Conservation (phyloP, 23 tunicate species). For the Oikopleura dioica region DNA sequence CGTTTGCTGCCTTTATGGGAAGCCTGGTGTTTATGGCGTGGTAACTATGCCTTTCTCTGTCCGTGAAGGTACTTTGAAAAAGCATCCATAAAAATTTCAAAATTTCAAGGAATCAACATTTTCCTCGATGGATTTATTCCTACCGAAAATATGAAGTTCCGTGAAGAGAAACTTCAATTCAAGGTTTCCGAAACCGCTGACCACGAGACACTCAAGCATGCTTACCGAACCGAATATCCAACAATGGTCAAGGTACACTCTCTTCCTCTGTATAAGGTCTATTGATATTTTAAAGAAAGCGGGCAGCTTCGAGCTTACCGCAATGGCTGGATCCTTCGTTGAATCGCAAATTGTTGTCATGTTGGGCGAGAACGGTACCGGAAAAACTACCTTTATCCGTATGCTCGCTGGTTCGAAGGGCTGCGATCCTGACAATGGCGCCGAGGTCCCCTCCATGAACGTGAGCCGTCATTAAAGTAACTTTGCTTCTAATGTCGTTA, state of each 20-base stretch:
- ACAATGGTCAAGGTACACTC: not conserved
- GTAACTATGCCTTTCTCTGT: constrained; percentile 92
- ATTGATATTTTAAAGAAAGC: constrained; percentile 32
- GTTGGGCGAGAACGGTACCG: constrained; percentile 96
- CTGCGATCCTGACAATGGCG: constrained; percentile 69
- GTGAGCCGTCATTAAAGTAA: constrained; percentile 17
- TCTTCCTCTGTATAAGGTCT: not conserved
- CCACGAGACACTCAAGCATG: constrained; percentile 10
- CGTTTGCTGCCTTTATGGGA: constrained; percentile 72
- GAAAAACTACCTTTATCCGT: constrained; percentile 76
- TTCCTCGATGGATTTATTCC: constrained; percentile 91
- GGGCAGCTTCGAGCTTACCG: constrained; percentile 47
- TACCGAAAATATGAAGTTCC: constrained; percentile 69
- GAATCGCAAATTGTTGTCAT: constrained; percentile 81
- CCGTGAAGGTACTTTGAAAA: constrained; percentile 28
- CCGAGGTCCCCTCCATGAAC: constrained; percentile 48
- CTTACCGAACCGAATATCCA: not conserved
- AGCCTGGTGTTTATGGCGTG: constrained; percentile 86
- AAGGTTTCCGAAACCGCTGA: constrained; percentile 70
- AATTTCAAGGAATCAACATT: constrained; percentile 35
- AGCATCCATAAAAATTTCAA: too few species aligned
- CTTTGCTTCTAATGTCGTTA: too few species aligned
- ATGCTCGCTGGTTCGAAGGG: constrained; percentile 56
- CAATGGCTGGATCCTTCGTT: constrained; percentile 43
- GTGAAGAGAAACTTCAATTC: constrained; percentile 41